Base-by-base conservation (phyloP, 1,140 invertebrate species). In the Coptotermes formosanus region DNA sequence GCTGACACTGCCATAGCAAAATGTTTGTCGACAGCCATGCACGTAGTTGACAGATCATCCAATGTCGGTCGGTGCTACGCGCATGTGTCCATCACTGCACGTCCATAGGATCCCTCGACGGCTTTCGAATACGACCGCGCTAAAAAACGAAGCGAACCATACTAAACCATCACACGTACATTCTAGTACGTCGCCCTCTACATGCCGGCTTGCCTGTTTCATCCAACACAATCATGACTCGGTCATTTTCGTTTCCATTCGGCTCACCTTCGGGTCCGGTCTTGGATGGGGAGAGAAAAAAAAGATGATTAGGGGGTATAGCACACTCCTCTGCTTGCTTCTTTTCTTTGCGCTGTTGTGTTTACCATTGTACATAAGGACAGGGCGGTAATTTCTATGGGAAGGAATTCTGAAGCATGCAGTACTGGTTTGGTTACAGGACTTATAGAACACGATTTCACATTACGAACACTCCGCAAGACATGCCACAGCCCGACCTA, bases 371-470 rank as follows among this genome's bases (percentile, higher is more conserved):
- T 64, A 64, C 12, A 64, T 64, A 64, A 64, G 59, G 59, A 64
- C 19, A 75, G 64, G 64, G 64, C 25, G 64, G 64, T 75, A 75
- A 75, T 75, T 75, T 75, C 64, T 30, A 75, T 75, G 64, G 64
- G 64, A 75, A 75, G 64, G 64, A 75, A 75, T 75, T 75, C 64
- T 30, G n/a, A 75, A 30, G 25, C 64, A 75, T 30, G 64, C 64
- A 75, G n/a, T 75, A 30, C 64, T 8, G 64, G 64, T 75, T 75
- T 8, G 64, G 64, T 75, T 75, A 75, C 64, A 75, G n/a, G 64
- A 30, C 64, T 75, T 75, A 75, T 7, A 75, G n/a, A 75, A 75
- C 64, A 75, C 64, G 64, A 75, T 75, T 75, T 75, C 64, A 75
- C n/a, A 75, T 30, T n/a, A 75, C n/a, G 64, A 75, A n/a, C 8